phyloP scores from a whole-genome alignment of 1,140 invertebrate genomes.

The Idris sp. region DNA sequence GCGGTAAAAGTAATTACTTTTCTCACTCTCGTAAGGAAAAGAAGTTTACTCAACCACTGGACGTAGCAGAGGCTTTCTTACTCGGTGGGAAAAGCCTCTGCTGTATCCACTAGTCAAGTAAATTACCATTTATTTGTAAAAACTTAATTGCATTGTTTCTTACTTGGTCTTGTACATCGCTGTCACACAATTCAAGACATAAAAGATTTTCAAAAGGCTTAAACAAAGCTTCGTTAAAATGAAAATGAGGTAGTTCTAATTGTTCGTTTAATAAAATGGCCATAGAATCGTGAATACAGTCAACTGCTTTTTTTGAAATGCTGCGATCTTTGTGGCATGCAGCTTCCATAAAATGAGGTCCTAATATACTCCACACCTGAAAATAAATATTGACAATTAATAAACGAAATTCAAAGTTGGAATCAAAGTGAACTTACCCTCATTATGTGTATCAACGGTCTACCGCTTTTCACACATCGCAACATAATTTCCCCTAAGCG shows the following conservation, averaged over 20 bases:
- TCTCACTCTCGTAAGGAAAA: too few relatives aligned
- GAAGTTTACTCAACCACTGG: too few relatives aligned
- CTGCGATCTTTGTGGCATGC: slow-evolving; percentile 92
- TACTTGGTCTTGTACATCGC: slow-evolving; percentile 92
- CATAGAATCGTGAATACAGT: slow-evolving; percentile 94
- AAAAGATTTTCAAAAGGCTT: slow-evolving; percentile 97
- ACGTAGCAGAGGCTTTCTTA: too few relatives aligned
- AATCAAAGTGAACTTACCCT: slow-evolving; percentile 74
- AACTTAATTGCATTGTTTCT: too few relatives aligned
- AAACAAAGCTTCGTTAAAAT: slow-evolving; percentile 95
- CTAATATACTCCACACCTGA: slow-evolving; percentile 90
- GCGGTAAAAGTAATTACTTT: too few relatives aligned
- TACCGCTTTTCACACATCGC: slow-evolving; percentile 89
- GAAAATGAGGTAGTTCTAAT: slow-evolving; percentile 93
- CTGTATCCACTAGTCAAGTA: too few relatives aligned
- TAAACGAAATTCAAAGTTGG: too few relatives aligned
- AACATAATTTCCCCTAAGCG: slow-evolving; percentile 92
- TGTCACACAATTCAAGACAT: slow-evolving; percentile 93
- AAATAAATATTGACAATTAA: too few relatives aligned
- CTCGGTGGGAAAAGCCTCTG: too few relatives aligned
- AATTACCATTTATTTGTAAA: too few relatives aligned
- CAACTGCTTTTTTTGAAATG: slow-evolving; percentile 95
- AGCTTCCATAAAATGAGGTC: slow-evolving; percentile 95
- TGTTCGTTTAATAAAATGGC: slow-evolving; percentile 92
- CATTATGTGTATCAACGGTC: slow-evolving; percentile 93